phyloP scores from a whole-genome alignment of 2,113 vertebrate genomes.

The Grus americana region DNA sequence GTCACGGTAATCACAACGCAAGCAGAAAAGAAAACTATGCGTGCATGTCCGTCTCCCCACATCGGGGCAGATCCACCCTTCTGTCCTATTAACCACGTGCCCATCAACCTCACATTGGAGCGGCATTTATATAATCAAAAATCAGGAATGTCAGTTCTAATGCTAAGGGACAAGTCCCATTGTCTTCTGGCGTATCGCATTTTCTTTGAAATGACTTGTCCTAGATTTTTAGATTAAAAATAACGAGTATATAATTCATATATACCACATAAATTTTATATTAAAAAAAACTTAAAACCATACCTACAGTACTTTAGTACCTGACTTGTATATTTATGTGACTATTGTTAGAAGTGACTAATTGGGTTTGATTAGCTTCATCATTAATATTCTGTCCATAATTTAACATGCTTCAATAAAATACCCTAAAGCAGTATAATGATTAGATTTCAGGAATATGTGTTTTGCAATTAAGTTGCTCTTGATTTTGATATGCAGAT shows the following conservation, averaged over 20 bases:
- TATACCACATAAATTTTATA: slow-evolving; percentile 74
- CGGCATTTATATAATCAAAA: background rate
- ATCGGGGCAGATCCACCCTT: background rate
- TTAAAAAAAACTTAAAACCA: slow-evolving; percentile 69
- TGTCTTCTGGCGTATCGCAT: slow-evolving; percentile 25
- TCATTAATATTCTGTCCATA: slow-evolving; percentile 91
- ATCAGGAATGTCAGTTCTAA: slow-evolving; percentile 29
- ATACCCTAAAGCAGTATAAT: slow-evolving; percentile 89
- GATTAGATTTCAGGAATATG: slow-evolving; percentile 91
- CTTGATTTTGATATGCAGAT: slow-evolving; percentile 91
- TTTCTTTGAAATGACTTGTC: slow-evolving; percentile 68
- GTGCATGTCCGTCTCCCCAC: rapidly evolving
- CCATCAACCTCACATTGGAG: background rate
- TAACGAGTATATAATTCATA: slow-evolving; percentile 68
- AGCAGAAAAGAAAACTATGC: background rate
- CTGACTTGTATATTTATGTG: slow-evolving; percentile 90
- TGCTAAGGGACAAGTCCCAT: slow-evolving; percentile 36
- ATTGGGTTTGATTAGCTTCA: slow-evolving; percentile 88
- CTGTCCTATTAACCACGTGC: background rate
- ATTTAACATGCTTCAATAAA: slow-evolving; percentile 90
- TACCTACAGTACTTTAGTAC: slow-evolving; percentile 76
- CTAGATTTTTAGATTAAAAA: slow-evolving; percentile 69
- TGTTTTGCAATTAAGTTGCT: slow-evolving; percentile 90
- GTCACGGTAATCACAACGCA: background rate
- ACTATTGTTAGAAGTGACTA: slow-evolving; percentile 90